Percentiles rank a stretch among this genome's conserved stretches.
Evolutionary conservation across 2,113 vertebrate species (phyloP).

Genomic region (Triplophysa tibetana): DNA sequence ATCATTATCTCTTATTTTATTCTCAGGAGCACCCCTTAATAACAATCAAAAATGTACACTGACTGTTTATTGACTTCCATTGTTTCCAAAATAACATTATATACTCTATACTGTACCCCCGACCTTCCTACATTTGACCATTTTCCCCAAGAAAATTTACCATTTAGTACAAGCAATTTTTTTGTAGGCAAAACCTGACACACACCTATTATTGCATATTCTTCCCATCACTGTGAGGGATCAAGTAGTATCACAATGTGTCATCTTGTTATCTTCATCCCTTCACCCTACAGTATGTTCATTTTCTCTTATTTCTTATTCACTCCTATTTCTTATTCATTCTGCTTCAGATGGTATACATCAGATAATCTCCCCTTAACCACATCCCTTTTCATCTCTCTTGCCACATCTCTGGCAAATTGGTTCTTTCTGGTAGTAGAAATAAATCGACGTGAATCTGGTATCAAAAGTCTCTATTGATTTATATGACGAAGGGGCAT

Average conservation of each 20-base stretch:
- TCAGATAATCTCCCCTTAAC: constrained; percentile 34
- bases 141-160: no score
- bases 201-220: background rate
- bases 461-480: constrained; percentile 43
- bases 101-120: background rate
- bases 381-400: constrained; percentile 1
- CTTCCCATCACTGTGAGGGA: background rate
- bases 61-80: background rate
- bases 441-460: constrained; percentile 41
- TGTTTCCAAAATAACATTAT: background rate
- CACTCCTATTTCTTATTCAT: background rate
- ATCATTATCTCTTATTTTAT: background rate
- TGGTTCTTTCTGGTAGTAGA: constrained; percentile 47
- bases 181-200: background rate
- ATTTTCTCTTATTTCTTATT: background rate
- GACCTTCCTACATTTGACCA: background rate
- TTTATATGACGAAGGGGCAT: constrained; percentile 32
- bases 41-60: no score
- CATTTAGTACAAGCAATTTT: background rate
- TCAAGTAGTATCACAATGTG: background rate
- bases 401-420: constrained; percentile 46
- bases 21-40: background rate
- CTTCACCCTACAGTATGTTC: no score
- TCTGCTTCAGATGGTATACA: constrained; percentile 29
- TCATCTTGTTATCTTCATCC: background rate